Conservation (phyloP, 1,140 invertebrate genomes). For the Bicyclus anynana region DNA sequence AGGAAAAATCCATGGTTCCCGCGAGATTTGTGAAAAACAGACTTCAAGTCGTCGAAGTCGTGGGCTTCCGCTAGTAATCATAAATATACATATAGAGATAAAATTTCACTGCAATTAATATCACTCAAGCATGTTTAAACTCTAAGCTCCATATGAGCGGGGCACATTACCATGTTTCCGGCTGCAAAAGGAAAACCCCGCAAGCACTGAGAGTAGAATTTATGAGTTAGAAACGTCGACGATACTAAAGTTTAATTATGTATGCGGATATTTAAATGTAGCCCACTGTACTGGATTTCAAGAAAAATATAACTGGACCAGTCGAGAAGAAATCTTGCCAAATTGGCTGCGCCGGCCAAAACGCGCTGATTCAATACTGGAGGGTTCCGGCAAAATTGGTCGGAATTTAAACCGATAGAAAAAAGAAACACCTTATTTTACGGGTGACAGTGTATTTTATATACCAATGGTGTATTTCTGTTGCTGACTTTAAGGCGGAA, state of each 20-base stretch:
- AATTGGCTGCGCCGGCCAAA: neutral
- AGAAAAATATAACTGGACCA: neutral
- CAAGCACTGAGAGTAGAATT: neutral
- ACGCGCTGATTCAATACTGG: neutral
- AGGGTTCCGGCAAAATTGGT: neutral
- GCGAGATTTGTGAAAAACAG: too few relatives aligned
- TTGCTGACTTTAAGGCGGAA: too few relatives aligned
- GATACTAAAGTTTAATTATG: neutral
- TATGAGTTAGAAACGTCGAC: neutral
- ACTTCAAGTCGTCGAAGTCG: too few relatives aligned
- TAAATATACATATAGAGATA: too few relatives aligned
- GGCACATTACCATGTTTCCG: neutral
- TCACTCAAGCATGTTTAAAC: too few relatives aligned
- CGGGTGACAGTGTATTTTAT: neutral
- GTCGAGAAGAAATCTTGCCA: conserved; percentile 1
- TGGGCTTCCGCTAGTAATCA: too few relatives aligned
- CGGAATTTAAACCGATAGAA: neutral
- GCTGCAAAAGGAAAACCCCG: neutral
- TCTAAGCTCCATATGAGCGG: too few relatives aligned
- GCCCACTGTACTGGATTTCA: neutral
- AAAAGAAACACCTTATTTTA: neutral
- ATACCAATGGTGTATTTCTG: neutral
- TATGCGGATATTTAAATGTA: conserved; percentile 2
- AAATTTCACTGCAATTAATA: too few relatives aligned
- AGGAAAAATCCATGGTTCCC: too few relatives aligned